Evolutionary conservation across 2,888 invertebrate species (phyloP).

Genomic region (Atrina japonica): DNA sequence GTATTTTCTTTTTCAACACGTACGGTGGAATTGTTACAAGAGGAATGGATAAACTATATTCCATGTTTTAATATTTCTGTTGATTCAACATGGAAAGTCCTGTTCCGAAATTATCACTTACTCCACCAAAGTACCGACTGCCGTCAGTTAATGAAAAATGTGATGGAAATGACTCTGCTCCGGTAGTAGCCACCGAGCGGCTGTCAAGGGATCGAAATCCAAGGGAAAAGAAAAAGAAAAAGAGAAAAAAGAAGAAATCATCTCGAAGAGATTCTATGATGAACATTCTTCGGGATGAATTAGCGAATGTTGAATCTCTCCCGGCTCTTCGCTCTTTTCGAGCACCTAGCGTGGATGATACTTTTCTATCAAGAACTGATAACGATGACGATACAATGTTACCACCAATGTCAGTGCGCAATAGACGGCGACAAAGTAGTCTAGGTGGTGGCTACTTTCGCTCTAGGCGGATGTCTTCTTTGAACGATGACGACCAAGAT

Average conservation of each 20-base stretch:
- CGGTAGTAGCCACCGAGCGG: neutral
- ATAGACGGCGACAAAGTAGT: conserved; percentile 24
- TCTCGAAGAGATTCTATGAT: conserved; percentile 47
- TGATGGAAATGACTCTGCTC: neutral
- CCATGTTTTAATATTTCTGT: neutral
- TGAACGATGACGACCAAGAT: neutral
- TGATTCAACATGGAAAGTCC: neutral
- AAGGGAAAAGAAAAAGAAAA: neutral
- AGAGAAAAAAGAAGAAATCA: conserved; percentile 5
- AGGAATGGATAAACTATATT: neutral
- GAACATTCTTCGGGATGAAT: conserved; percentile 44
- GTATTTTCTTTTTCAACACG: conserved; percentile 14
- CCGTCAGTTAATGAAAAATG: neutral
- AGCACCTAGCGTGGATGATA: conserved; percentile 17
- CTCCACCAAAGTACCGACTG: conserved; percentile 19
- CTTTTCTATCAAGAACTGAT: neutral
- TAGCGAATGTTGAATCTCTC: conserved; percentile 41
- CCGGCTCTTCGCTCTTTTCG: conserved; percentile 23
- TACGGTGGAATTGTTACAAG: neutral
- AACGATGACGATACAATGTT: neutral
- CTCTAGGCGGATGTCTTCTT: conserved; percentile 21
- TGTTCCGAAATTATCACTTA: conserved; percentile 17
- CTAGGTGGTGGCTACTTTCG: neutral
- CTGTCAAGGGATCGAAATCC: conserved; percentile 1
- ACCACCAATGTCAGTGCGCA: neutral